Percentiles rank a stretch among this genome's conserved stretches.
phyloP scores from a whole-genome alignment of 2,888 invertebrate genomes.

The Epinotia brunnichana region DNA sequence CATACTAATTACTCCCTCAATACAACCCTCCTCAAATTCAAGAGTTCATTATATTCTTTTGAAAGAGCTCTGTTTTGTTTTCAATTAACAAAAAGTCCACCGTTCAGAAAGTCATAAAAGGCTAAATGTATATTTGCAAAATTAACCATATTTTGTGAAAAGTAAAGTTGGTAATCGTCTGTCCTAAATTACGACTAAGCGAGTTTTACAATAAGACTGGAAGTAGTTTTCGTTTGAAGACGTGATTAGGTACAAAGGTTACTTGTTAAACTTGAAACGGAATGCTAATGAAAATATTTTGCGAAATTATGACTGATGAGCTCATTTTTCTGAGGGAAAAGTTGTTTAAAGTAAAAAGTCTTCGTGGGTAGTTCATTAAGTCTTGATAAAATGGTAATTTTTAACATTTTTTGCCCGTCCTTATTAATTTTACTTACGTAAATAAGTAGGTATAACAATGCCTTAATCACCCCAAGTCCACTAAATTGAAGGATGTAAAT shows the following conservation, averaged over 20 bases:
- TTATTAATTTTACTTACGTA: background rate
- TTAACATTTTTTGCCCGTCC: background rate
- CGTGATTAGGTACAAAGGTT: constrained; percentile 1
- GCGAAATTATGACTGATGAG: constrained; percentile 18
- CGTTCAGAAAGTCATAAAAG: background rate
- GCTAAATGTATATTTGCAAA: background rate
- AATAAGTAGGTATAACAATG: background rate
- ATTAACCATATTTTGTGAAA: background rate
- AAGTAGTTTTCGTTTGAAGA: constrained; percentile 6
- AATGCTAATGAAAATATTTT: constrained; percentile 10
- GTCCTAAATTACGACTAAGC: background rate
- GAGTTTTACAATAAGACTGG: background rate
- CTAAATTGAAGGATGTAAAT: too few relatives aligned
- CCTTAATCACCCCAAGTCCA: background rate
- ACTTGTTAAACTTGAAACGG: background rate
- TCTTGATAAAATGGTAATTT: background rate
- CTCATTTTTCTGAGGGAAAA: constrained; percentile 11
- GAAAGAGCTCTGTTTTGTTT: constrained; percentile 19
- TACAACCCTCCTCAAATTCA: constrained; percentile 10
- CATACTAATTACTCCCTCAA: constrained; percentile 16
- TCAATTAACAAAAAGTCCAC: constrained; percentile 3
- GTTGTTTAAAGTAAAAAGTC: background rate
- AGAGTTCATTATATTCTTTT: constrained; percentile 28
- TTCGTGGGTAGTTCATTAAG: background rate
- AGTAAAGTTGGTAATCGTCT: constrained; percentile 2